Percentiles rank a stretch among this genome's conserved stretches.
These are phyloP conservation scores for Sakesphorus luctuosus DNA, from an alignment of 2,113 vertebrate species.

Conservation along the genomic window DNA sequence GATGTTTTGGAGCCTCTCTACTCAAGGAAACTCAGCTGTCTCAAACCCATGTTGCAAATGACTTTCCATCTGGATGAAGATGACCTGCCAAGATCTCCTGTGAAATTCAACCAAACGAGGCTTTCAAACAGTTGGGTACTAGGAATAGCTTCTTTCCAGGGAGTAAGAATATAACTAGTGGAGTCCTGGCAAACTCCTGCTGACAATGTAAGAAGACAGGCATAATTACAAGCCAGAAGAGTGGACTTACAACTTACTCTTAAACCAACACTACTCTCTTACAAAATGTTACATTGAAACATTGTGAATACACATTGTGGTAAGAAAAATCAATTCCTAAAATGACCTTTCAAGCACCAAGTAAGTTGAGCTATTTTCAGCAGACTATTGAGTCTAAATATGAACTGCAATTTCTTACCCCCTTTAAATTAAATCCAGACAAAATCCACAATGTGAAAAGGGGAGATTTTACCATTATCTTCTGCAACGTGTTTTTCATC, in stretches of 20 bases:
- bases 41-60: background rate
- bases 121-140: background rate
- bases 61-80: background rate
- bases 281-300: background rate
- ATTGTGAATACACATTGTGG: background rate
- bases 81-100: background rate
- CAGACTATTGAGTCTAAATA: conserved; percentile 41
- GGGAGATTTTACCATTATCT: conserved; percentile 85
- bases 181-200: background rate
- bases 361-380: conserved; percentile 14
- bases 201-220: background rate
- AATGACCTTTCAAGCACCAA: background rate
- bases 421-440: conserved; percentile 67
- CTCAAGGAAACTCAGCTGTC: background rate
- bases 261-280: background rate
- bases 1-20: background rate
- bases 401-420: conserved; percentile 43
- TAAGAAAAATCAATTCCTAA: background rate
- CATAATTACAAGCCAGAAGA: background rate
- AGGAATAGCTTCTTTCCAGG: background rate
- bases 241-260: background rate
- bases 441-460: conserved; percentile 66
- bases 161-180: background rate
- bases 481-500: conserved; percentile 82
- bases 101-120: background rate